Evolutionary conservation across 1,140 invertebrate genomes (phyloP), one percentile per base, ranked within the genome.

Genomic region (Apis cerana): DNA sequence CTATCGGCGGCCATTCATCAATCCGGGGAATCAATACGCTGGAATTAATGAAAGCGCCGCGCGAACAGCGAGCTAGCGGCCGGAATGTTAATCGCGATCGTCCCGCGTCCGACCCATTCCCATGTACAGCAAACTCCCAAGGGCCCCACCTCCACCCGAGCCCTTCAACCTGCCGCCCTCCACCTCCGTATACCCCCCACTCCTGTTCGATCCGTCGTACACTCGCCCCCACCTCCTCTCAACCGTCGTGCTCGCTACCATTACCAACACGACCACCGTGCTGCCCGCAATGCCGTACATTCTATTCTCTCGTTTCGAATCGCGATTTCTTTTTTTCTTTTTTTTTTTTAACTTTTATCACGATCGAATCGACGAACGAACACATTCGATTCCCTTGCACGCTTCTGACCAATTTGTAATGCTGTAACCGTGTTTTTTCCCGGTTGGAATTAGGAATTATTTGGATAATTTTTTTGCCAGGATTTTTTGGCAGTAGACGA

Each of bases 41-140:
- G 93, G 93, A 94, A 94, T 94, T 94, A 94, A 94, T 94, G 94
- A 94, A 94, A 94, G 93, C 93, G 92, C 92, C 93, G 93, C 93
- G 93, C 92, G 94, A 94, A 94, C 93, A 94, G 93, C 93, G 92
- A 93, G 93, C 93, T 92, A 94, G 91, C 92, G 93, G 91, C 89
- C 92, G 93, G 94, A 94, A 94, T 94, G 93, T 94, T 94, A 94
- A 94, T 94, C 94, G 93, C 92, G 94, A 93, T 94, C 91, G 93
- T 93, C 91, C 93, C 92, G 92, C 89, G 91, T 90, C 91, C 89
- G 90, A 90, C 88, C 90, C 90, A 87, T 91, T 93, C 92, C 85
- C 91, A 88, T 93, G 91, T 93, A 91, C 91, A 90, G 88, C 88
- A 75, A 91, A 90, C 91, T 93, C 93, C 92, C 93, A 92, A 92